phyloP scores from a whole-genome alignment of 2,113 vertebrate genomes.

The Origma solitaria region DNA sequence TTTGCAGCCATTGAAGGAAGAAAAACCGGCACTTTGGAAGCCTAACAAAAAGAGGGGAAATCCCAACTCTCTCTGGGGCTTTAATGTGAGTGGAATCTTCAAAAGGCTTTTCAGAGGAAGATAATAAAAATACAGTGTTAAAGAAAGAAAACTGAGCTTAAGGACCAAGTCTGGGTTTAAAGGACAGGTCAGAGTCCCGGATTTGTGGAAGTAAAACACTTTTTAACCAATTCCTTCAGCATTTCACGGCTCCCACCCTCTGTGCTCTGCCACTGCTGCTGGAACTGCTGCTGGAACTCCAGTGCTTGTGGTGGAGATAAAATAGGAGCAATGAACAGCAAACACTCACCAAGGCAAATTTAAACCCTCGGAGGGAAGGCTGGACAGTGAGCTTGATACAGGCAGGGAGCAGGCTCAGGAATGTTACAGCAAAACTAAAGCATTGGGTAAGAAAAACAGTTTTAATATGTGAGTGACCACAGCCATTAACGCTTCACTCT shows the following conservation, averaged over 20 bases:
- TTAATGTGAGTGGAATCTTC: background rate
- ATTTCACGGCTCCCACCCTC: background rate
- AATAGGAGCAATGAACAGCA: background rate
- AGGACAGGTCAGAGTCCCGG: background rate
- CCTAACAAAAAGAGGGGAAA: background rate
- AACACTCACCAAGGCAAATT: slow-evolving; percentile 87
- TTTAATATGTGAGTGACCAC: background rate
- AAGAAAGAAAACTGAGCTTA: background rate
- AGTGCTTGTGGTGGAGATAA: background rate
- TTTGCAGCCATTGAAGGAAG: background rate
- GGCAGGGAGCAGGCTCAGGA: slow-evolving; percentile 83
- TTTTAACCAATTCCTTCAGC: background rate
- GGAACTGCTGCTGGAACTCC: background rate
- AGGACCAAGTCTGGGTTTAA: background rate
- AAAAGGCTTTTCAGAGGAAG: background rate
- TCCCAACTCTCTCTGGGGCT: background rate
- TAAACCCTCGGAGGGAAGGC: slow-evolving; percentile 87
- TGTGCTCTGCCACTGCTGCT: background rate
- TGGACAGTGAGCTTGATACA: slow-evolving; percentile 82
- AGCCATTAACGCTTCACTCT: background rate
- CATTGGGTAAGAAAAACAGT: slow-evolving; percentile 6
- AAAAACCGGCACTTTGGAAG: background rate
- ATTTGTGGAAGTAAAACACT: background rate
- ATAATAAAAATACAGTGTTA: background rate
- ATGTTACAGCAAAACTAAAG: slow-evolving; percentile 82